phyloP scores from a whole-genome alignment of 2,797 vertebrate genomes.

The Allobates femoralis region DNA sequence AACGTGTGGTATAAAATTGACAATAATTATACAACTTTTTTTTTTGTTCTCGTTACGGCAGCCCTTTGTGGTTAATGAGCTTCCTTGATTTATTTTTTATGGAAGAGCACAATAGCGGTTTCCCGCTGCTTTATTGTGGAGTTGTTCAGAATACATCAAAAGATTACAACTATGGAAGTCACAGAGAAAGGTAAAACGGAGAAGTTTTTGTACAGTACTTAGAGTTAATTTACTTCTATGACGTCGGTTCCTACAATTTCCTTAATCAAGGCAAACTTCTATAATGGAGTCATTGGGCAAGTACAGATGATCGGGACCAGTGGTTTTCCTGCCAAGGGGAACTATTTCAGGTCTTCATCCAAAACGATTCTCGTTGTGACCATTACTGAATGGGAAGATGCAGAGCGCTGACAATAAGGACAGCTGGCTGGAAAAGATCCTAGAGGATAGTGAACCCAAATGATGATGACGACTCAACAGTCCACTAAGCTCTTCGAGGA shows the following conservation, averaged over 20 bases:
- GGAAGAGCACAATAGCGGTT: background rate
- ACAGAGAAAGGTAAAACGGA: background rate
- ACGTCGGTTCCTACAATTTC: background rate
- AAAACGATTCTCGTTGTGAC: background rate
- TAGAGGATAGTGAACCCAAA: background rate
- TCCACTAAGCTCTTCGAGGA: background rate
- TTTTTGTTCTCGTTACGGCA: background rate
- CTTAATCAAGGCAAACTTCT: background rate
- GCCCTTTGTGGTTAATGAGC: conserved; percentile 4
- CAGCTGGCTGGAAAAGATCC: conserved; percentile 3
- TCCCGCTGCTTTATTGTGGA: conserved; percentile 24
- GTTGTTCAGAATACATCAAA: background rate
- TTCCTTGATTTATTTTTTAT: conserved; percentile 22
- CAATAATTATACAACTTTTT: background rate
- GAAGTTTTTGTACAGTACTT: conserved; percentile 16
- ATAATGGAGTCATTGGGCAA: background rate
- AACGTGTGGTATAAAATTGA: background rate
- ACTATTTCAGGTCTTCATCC: background rate
- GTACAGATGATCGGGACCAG: background rate
- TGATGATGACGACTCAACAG: background rate
- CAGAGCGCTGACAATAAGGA: background rate
- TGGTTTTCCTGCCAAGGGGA: background rate
- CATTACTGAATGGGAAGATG: conserved; percentile 5
- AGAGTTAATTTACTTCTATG: background rate
- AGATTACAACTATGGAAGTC: conserved; percentile 9